Base-by-base conservation (phyloP, 1,140 invertebrate genomes). In the Trissolcus basalis region DNA sequence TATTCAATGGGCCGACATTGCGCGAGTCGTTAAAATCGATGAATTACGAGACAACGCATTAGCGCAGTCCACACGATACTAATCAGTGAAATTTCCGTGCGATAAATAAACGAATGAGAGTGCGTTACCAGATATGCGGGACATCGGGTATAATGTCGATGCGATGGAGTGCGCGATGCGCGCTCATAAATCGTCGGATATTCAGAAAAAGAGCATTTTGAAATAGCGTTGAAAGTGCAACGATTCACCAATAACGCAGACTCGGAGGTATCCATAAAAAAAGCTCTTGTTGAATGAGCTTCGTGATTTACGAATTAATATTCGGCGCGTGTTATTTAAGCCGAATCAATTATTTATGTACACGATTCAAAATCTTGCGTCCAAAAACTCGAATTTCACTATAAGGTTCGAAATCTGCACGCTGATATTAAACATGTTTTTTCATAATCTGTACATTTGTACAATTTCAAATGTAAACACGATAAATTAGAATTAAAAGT, bases 11-110 rank as follows among this genome's bases (percentile, higher is more conserved):
- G 78, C 71, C 82, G 84, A 81, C 82, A 81, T 76, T 49, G 73
- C 50, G 76, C 79, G 78, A 74, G 70, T 82, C 80, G 84, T 85
- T 85, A 85, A 86, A 87, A 86, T 87, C 85, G 83, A 84, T 87
- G 83, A 87, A 87, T 87, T 87, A 86, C 84, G 85, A 87, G 84
- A 87, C 84, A 87, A 82, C 84, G 83, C 85, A 87, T 87, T 86
- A 87, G 85, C 81, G 81, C 82, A 84, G 80, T 86, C 83, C 82
- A 82, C 85, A 85, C 83, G 85, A 87, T 87, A 84, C 85, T 87
- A 87, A 87, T 87, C 83, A 86, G 86, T 83, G 79, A 86, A 86
- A 87, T 87, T 86, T 86, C 80, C 77, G 77, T 81, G 77, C 80
- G 73, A 83, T 87, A 87, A 83, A 83, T 81, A 83, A 83, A 75